Evolutionary conservation across 2,113 vertebrate genomes (phyloP).

Genomic region (Entosphenus tridentatus): DNA sequence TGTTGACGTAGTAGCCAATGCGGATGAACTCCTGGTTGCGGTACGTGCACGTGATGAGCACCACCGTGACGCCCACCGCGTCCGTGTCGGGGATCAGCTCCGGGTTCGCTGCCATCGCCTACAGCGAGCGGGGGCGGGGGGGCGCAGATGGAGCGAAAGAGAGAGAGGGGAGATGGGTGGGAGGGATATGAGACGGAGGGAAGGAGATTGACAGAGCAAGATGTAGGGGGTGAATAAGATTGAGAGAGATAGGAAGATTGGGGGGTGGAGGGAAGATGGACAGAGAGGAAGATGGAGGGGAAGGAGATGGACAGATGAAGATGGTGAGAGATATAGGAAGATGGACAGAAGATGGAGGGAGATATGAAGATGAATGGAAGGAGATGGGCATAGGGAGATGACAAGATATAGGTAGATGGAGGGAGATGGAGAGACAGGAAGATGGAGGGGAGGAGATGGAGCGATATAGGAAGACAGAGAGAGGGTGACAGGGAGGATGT

Average conservation of each 20-base stretch:
- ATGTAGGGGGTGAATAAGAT: neutral
- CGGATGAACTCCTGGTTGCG: slow-evolving; percentile 64
- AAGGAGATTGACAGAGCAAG: neutral
- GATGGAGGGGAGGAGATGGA: neutral
- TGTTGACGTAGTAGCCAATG: slow-evolving; percentile 76
- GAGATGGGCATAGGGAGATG: neutral
- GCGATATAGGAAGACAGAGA: neutral
- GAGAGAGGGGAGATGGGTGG: neutral
- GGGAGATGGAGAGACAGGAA: neutral
- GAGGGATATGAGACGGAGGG: neutral
- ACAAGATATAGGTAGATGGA: neutral
- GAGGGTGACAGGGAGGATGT: neutral
- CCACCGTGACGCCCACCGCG: slow-evolving; percentile 64
- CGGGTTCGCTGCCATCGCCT: slow-evolving; percentile 58
- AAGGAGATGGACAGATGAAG: neutral
- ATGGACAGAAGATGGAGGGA: neutral
- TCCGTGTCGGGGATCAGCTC: slow-evolving; percentile 59
- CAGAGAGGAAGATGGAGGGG: neutral
- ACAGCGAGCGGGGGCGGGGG: slow-evolving; percentile 9
- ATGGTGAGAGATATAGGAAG: neutral
- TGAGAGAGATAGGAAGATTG: neutral
- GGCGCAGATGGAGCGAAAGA: neutral
- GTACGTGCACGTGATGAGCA: slow-evolving; percentile 70
- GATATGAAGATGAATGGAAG: neutral
- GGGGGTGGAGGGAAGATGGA: neutral